A percentile compares a stretch with the other conserved stretches of the same genome.
These are phyloP conservation scores for Eristalis tenax DNA, from an alignment of 2,888 invertebrate species.

Conservation along the genomic window DNA sequence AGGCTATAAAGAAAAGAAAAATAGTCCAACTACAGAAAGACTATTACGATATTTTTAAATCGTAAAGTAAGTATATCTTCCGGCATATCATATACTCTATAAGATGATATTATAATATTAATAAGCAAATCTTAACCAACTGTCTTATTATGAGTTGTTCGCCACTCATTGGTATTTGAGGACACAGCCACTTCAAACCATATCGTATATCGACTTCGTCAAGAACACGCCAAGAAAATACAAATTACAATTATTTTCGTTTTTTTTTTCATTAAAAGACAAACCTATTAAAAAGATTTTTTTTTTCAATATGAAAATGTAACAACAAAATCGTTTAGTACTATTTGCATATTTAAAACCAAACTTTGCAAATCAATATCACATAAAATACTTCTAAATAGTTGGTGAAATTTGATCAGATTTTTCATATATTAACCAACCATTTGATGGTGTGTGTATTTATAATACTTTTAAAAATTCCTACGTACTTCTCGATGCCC, in stretches of 20 bases:
- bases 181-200: too few species aligned
- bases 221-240: too few species aligned
- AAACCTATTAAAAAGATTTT: neutral
- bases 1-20: too few species aligned
- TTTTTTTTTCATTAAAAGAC: neutral
- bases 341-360: neutral
- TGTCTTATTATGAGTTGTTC: too few species aligned
- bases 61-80: too few species aligned
- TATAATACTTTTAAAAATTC: constrained; percentile 3
- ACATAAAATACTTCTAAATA: neutral
- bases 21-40: too few species aligned
- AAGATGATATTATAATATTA: too few species aligned
- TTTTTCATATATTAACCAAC: neutral
- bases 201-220: too few species aligned
- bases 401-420: neutral
- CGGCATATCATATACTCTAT: too few species aligned
- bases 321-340: neutral
- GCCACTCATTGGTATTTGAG: too few species aligned
- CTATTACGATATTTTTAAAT: too few species aligned
- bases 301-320: neutral
- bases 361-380: neutral
- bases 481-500: constrained; percentile 87
- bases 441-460: neutral
- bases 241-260: neutral
- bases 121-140: too few species aligned